Base-by-base conservation (phyloP, 2,113 vertebrate species). In the Xiphorhynchus elegans region DNA sequence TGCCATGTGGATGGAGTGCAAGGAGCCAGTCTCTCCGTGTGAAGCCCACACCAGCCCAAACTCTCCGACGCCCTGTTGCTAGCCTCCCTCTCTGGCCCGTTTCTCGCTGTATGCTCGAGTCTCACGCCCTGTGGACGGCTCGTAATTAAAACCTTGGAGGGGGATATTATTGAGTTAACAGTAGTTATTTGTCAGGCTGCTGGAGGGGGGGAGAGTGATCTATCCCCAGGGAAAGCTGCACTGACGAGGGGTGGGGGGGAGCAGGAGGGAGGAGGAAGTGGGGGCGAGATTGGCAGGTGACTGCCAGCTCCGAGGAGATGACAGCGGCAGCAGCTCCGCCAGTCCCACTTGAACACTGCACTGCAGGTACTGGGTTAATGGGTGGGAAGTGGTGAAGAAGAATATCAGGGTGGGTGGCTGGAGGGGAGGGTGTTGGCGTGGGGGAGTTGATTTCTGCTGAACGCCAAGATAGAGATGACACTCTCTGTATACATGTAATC, bases 171-270 rank as follows among this genome's bases (percentile, higher is more conserved):
- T 95, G 95, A 98, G 96, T 97, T 97, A 97, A 97, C 97, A 95
- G 97, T 97, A 96, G 95, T 98, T 98, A 97, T 98, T 98, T 97
- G 97, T 97, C 96, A 96, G 96, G 94, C 97, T 94, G 93, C 74
- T 94, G 91, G 97, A 77, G 75, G 26, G 44, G 90, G 94, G 95
- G 85, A 94, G 96, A 97, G 95, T 95, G 90, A 97, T 97, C 95
- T 95, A 94, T 97, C 97, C 97, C 97, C 84, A 6, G 97, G 97
- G 97, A 98, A 91, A 95, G 89, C 84, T 53, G 95, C 94, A 95
- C 89, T 97, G 89, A 94, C 42, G 89, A 95, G 97, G 96, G 73
- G 52, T 47, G 97, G 96, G 95, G 96, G 93, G 94, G 86, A 93
- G 95, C 62, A 72, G 84, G 94, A 92, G 91, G 96, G 89, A 93